A percentile compares a stretch with the other conserved stretches of the same genome.
These are phyloP conservation scores for Cheumatopsyche charites DNA, from an alignment of 1,140 invertebrate species.

Conservation along the genomic window DNA sequence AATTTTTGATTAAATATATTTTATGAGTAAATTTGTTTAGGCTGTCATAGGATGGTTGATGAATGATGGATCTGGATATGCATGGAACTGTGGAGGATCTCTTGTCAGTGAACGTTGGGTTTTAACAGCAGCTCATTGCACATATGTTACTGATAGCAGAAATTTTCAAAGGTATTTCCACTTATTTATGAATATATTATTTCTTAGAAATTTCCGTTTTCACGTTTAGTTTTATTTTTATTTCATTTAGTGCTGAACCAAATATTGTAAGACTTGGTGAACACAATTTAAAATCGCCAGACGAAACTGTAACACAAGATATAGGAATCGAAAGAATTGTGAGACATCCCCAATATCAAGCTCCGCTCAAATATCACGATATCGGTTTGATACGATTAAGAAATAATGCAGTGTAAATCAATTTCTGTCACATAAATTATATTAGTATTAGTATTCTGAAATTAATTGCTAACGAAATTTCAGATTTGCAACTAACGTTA, in stretches of 20 bases:
- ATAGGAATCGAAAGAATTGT: slow-evolving; percentile 53
- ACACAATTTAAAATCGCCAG: slow-evolving; percentile 14
- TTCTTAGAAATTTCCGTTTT: no score
- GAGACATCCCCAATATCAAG: slow-evolving; percentile 58
- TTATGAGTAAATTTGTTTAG: neutral
- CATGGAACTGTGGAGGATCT: slow-evolving; percentile 13
- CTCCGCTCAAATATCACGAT: slow-evolving; percentile 57
- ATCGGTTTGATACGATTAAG: slow-evolving; percentile 55
- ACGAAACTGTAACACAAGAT: slow-evolving; percentile 37
- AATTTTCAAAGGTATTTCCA: neutral
- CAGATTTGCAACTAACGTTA: slow-evolving; percentile 52
- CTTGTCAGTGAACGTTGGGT: neutral
- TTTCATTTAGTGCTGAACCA: slow-evolving; percentile 20
- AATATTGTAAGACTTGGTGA: slow-evolving; percentile 25
- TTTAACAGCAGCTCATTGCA: slow-evolving; percentile 22
- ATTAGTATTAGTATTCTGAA: neutral
- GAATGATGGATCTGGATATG: neutral
- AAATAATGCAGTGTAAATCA: neutral
- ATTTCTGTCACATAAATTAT: neutral
- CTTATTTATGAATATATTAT: no score
- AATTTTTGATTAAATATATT: neutral
- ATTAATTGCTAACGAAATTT: neutral
- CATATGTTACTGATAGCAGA: neutral
- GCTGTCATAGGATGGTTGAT: slow-evolving; percentile 11
- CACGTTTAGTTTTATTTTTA: neutral